Evolutionary conservation across 2,797 vertebrate species (phyloP), one percentile per base, ranked within the genome.

Genomic region (Orientallactaga sibirica): DNA sequence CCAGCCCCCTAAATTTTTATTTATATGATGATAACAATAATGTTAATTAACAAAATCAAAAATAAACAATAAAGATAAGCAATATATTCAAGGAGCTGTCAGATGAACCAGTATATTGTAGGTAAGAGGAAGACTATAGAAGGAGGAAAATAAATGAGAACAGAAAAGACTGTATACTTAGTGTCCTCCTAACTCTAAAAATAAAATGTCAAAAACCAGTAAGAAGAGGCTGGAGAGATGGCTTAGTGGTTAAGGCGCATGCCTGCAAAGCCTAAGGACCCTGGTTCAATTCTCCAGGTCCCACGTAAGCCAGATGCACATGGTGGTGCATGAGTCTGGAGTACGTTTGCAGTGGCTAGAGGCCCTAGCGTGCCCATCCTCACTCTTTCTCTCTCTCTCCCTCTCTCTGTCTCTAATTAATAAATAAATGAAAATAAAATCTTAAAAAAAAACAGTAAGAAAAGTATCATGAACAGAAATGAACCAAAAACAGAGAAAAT

Each of bases 1-100:
- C 55, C 55, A 58, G 14, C 8, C 55, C 55, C 55, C 55, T 16
- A 58, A 48, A 33, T 43, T 58, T 83, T 84, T 81, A 75, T 73
- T 93, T 91, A 79, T 43, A n/a, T 37, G 25, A 58, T 58, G 55
- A 58, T 4, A 87, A 20, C 71, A 75, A 43, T 61, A 61, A 52
- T 33, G 7, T 27, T 92, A 66, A 67, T 80, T 70, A 90, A 84
- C 24, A 68, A 52, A 90, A 79, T 74, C 68, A 86, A 70, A 94
- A 84, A 81, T 66, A 8, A 33, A 27, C n/a, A 22, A 48, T 16
- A 61, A 79, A 84, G 70, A 90, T 27, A 15, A 61, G 62, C 62
- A 61, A 37, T 62, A 67, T 70, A 77, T 86, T 79, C 37, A 64
- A 85, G 14, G 12, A 58, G 64, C 58, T 37, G 15, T 74, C 75